A percentile compares a stretch with the other conserved stretches of the same genome.
phyloP scores from a whole-genome alignment of 1,140 invertebrate genomes.

The Matsumurasca onukii region DNA sequence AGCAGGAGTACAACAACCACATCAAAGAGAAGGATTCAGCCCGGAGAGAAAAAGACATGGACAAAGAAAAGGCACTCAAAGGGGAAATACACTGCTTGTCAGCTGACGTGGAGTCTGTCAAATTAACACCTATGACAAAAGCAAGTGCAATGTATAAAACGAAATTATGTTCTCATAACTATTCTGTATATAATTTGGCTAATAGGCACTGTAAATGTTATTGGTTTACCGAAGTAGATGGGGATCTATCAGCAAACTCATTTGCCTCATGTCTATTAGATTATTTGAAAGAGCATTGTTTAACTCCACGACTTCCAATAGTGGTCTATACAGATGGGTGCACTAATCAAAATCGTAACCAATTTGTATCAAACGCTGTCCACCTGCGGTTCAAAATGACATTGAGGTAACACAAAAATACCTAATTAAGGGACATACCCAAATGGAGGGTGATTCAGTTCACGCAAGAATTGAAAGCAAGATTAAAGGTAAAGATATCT shows the following conservation, averaged over 20 bases:
- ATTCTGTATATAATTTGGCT: conserved; percentile 41
- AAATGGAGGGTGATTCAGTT: conserved; percentile 29
- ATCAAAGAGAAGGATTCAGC: conserved; percentile 23
- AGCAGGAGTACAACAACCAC: conserved; percentile 27
- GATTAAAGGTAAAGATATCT: conserved; percentile 34
- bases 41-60: conserved; percentile 25
- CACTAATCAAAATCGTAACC: conserved; percentile 29
- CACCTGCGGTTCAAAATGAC: conserved; percentile 36
- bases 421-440: conserved; percentile 20
- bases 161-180: conserved; percentile 45
- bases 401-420: conserved; percentile 39
- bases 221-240: conserved; percentile 26
- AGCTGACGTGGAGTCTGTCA: conserved; percentile 41
- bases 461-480: conserved; percentile 29
- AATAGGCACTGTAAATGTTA: conserved; percentile 27
- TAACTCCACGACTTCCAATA: conserved; percentile 27
- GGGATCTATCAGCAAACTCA: conserved; percentile 25
- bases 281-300: conserved; percentile 39
- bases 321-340: conserved; percentile 44
- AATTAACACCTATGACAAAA: conserved; percentile 40
- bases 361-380: conserved; percentile 13
- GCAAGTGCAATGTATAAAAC: conserved; percentile 43
- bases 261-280: conserved; percentile 39
- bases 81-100: conserved; percentile 33
- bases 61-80: conserved; percentile 26